Evolutionary conservation across 1,140 invertebrate genomes (phyloP), one percentile per base, ranked within the genome.

Genomic region (Magallana angulata): DNA sequence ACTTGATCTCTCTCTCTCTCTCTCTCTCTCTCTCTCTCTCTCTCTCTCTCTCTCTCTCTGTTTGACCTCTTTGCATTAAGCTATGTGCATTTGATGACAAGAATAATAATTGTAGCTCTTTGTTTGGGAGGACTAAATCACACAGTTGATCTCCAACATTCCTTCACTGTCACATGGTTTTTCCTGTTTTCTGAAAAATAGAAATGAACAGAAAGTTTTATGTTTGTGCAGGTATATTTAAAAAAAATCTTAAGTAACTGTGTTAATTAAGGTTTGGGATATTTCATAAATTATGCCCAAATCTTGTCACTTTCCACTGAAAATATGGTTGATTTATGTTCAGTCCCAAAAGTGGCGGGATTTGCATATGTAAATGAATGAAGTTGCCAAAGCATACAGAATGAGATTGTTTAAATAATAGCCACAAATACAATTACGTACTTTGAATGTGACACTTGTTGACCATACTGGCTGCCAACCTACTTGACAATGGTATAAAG

Each of bases 331-430:
- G 24, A 71, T 71, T 71, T 71, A 71, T 71, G 18, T 30, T 36
- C 68, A 24, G 14, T 71, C 68, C 36, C 11, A 30, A 71, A 71
- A 71, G 68, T 71, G 68, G 60, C 36, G 18, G 68, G 36, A 71
- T 71, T 71, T 71, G 68, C 68, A 71, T 71, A 71, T 71, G 68
- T 24, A 71, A 71, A 71, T 71, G 68, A 71, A 71, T 71, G 68
- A 71, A 71, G 60, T 62, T 62, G 60, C 60, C 18, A 71, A 71
- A 71, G 68, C 68, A 71, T 71, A 71, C 68, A 71, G 36, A 68
- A 71, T 71, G 36, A 71, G 68, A 71, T 71, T 71, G 68, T 71
- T 71, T 71, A 71, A 71, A 71, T 71, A 8, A 71, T 30, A 71
- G 68, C 68, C 68, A 71, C 68, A 71, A 71, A 71, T 71, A 71